phyloP scores from a whole-genome alignment of 2,797 vertebrate genomes.

The Syndactyla subalaris region DNA sequence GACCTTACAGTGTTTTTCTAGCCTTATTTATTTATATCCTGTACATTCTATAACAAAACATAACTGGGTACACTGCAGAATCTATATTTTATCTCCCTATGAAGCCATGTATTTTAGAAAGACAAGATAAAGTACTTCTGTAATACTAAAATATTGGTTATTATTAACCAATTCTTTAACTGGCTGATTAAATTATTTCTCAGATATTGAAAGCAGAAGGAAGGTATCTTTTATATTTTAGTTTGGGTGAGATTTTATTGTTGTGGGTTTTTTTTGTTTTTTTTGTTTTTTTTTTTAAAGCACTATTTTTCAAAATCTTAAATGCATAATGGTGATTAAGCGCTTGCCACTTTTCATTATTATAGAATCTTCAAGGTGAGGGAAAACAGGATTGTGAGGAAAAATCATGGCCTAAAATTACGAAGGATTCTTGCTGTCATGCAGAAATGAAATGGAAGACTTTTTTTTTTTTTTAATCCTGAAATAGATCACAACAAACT shows the following conservation, averaged over 20 bases:
- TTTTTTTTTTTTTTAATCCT: neutral
- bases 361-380: neutral
- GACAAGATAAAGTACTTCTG: neutral
- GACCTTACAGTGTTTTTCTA: neutral
- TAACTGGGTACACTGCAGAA: neutral
- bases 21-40: neutral
- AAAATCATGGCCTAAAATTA: neutral
- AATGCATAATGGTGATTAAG: slow-evolving; percentile 3
- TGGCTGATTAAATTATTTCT: neutral
- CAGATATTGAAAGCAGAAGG: neutral
- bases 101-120: neutral
- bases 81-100: neutral
- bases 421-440: neutral
- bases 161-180: neutral
- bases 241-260: neutral
- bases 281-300: neutral
- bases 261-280: no score
- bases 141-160: neutral
- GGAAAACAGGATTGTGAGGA: neutral
- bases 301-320: neutral
- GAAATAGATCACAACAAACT: neutral
- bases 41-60: neutral
- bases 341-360: neutral
- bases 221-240: neutral
- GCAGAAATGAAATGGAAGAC: neutral